These are phyloP conservation scores for Oreochromis spilurus DNA, from an alignment of 2,113 vertebrate species.

Conservation along the genomic window DNA sequence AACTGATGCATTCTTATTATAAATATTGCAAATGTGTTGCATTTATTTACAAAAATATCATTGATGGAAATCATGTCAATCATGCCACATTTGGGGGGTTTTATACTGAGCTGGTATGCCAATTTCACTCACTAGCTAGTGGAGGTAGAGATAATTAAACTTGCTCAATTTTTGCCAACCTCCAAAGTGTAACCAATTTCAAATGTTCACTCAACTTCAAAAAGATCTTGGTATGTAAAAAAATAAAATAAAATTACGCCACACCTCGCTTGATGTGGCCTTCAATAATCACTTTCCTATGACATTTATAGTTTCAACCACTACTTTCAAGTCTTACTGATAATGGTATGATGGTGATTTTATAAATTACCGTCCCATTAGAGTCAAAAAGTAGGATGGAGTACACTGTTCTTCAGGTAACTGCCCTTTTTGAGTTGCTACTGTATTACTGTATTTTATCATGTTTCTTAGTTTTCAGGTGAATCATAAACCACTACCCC, in stretches of 20 bases:
- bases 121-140: not conserved
- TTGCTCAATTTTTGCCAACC: not conserved
- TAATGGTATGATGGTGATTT: not conserved
- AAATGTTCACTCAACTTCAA: not conserved
- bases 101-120: not conserved
- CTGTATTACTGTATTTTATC: not conserved
- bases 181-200: not conserved
- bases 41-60: not conserved
- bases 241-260: not conserved
- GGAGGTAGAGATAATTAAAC: not conserved
- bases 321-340: not conserved
- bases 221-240: not conserved
- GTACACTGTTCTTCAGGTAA: not conserved
- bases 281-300: not conserved
- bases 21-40: not conserved
- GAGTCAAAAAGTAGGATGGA: not conserved
- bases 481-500: not conserved
- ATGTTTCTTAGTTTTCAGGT: not conserved
- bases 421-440: not conserved
- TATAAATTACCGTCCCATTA: not conserved
- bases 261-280: not conserved
- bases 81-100: fast-evolving
- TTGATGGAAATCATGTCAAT: not conserved
- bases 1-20: not conserved
- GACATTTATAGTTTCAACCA: not conserved